A percentile compares a stretch with the other conserved stretches of the same genome.
phyloP scores from a whole-genome alignment of 2,797 vertebrate species.

The Myotis findleyi region DNA sequence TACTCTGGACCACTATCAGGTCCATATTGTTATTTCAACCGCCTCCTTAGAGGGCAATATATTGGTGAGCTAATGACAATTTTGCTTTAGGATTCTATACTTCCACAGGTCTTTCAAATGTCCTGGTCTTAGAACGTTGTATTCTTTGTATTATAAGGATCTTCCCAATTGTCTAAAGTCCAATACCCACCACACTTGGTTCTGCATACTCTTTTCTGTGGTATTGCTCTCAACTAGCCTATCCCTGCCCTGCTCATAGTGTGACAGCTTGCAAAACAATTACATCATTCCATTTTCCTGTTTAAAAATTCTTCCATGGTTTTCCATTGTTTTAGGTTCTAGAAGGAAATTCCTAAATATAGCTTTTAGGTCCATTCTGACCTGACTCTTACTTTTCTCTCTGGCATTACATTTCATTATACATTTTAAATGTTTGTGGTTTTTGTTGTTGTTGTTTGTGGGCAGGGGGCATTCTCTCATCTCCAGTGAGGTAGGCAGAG shows the following conservation, averaged over 20 bases:
- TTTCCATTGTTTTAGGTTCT: slow-evolving; percentile 1
- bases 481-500: not conserved
- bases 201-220: not conserved
- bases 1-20: not conserved
- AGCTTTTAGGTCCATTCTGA: not conserved
- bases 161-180: not conserved
- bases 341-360: not conserved
- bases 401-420: not conserved
- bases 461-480: not conserved
- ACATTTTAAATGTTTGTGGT: not conserved
- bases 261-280: not conserved
- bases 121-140: not conserved
- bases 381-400: not conserved
- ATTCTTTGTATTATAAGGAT: not conserved
- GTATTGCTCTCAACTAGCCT: not conserved
- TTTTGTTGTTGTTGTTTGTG: not conserved
- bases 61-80: not conserved
- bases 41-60: not conserved
- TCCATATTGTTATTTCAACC: not conserved
- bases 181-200: not conserved
- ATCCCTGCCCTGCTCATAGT: not conserved
- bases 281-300: not conserved
- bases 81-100: not conserved
- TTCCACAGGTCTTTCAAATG: not conserved
- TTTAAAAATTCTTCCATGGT: not conserved